These are phyloP conservation scores for Ophioninae sp. DNA, from an alignment of 2,888 invertebrate species.

Conservation along the genomic window DNA sequence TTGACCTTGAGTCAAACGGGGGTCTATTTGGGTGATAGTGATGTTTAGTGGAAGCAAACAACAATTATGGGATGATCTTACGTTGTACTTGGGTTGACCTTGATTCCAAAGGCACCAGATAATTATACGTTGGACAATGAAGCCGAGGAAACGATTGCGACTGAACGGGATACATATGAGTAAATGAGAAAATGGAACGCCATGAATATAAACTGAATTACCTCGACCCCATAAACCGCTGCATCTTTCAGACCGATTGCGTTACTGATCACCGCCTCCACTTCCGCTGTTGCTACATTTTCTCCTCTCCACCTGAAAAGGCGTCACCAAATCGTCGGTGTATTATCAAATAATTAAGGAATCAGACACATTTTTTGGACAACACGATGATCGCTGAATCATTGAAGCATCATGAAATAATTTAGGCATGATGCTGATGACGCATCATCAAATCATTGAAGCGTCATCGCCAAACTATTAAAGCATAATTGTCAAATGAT, in stretches of 20 bases:
- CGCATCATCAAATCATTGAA: no score
- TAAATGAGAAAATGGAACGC: not conserved
- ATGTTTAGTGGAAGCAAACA: no score
- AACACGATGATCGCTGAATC: no score
- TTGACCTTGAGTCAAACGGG: not conserved
- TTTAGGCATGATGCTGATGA: no score
- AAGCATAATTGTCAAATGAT: no score
- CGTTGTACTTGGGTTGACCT: not conserved
- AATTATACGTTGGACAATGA: not conserved
- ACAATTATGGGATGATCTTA: no score
- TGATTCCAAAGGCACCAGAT: not conserved
- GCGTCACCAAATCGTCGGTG: not conserved
- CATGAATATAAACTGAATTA: slow-evolving; percentile 79
- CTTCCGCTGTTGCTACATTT: slow-evolving; percentile 97
- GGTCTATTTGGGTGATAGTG: no score
- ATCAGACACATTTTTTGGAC: no score
- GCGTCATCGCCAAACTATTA: no score
- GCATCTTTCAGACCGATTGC: slow-evolving; percentile 89
- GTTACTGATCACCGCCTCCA: slow-evolving; percentile 94
- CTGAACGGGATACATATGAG: not conserved
- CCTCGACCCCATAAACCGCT: slow-evolving; percentile 95
- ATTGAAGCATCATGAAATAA: no score
- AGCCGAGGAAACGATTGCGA: not conserved
- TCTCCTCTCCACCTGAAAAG: slow-evolving; percentile 93
- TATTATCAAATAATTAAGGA: slow-evolving; percentile 11